Base-by-base conservation (phyloP, 2,888 invertebrate species). In the Eupithecia dodoneata region DNA sequence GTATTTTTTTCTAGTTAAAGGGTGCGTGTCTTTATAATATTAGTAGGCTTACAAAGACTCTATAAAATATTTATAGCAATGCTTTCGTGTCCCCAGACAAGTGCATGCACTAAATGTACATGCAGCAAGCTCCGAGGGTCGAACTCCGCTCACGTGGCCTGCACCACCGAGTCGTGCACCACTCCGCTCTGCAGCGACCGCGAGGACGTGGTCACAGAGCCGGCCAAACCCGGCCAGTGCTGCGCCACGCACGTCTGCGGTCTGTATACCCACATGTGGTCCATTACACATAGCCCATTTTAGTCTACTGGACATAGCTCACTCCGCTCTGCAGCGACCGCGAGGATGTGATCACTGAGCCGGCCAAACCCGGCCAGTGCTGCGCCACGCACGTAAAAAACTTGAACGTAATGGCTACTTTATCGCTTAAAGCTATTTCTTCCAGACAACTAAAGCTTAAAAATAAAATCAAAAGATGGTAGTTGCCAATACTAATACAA, bases 101-200 rank as follows among this genome's bases (percentile, higher is more conserved):
- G 97, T 85, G 96, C 96, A 59, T 98, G 98, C 87, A 97, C 97
- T 0, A 95, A 92, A 41, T 98, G 98, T 87, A 92, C 94, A 47
- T 98, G 98, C 88, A 95, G 95, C 74, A 93, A 90, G 72, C 81
- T 88, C n/a, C 1, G 85, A 0, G 85, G 80, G 0, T 85, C 85
- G 71, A 80, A 82, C 78, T 82, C 80, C 73, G 94, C 88, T 94
- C 96, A 82, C 80, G 95, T 97, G 44, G 91, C 95, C 72, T 98
- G 98, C 88, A 95, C 96, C n/a, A 96, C 95, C 45, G 96, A 95
- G 96, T 86, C 95, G 92, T 83, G 96, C 94, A 91, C 95, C 10
- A 96, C 96, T 84, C 96, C 97, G 55, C 94, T 95, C 74, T 97
- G 97, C 81, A 45, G 67, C 67, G 44, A 69, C 15, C 67, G 67